phyloP scores from a whole-genome alignment of 2,113 vertebrate genomes.

The Archilochus colubris region DNA sequence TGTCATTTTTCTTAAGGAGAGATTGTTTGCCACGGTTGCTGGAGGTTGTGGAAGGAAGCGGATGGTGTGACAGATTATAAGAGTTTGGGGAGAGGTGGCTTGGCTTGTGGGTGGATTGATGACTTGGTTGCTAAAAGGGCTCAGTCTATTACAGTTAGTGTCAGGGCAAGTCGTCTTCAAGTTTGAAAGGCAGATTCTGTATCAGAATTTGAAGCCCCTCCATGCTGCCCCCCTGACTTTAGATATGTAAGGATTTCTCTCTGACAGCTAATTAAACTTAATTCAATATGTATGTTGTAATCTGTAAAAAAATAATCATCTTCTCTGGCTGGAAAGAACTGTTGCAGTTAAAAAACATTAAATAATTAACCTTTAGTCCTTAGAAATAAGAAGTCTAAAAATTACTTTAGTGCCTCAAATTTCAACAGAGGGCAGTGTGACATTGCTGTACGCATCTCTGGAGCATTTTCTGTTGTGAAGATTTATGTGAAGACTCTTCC shows the following conservation, averaged over 20 bases:
- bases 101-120: neutral
- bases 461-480: slow-evolving; percentile 39
- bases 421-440: slow-evolving; percentile 73
- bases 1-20: neutral
- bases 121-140: neutral
- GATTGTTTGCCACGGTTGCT: neutral
- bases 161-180: neutral
- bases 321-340: slow-evolving; percentile 20
- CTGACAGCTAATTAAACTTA: slow-evolving; percentile 18
- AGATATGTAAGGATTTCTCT: neutral
- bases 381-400: slow-evolving; percentile 20
- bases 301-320: neutral
- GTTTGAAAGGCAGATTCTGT: neutral
- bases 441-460: slow-evolving; percentile 25
- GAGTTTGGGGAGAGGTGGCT: neutral
- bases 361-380: slow-evolving; percentile 64
- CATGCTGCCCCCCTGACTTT: neutral
- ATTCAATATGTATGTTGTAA: slow-evolving; percentile 16
- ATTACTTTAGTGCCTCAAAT: neutral
- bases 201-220: neutral
- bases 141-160: neutral
- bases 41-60: neutral
- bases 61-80: accelerated
- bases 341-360: slow-evolving; percentile 39
- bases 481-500: slow-evolving; percentile 60